phyloP scores from a whole-genome alignment of 2,797 vertebrate genomes.

The Cichlasoma orientale region DNA sequence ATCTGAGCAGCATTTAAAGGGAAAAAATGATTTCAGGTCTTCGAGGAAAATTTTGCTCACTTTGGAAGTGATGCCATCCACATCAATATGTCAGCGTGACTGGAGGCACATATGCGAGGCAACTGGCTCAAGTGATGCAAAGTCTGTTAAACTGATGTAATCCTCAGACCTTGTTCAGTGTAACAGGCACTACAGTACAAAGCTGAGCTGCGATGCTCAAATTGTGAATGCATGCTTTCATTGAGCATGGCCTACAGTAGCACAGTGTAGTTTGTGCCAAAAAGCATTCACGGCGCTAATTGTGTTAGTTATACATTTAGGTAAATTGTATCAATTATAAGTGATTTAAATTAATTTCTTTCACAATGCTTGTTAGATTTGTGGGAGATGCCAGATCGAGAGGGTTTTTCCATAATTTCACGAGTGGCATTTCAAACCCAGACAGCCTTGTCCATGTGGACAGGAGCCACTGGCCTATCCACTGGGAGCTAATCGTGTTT shows the following conservation, averaged over 20 bases:
- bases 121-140: neutral
- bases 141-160: neutral
- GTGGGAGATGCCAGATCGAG: no score
- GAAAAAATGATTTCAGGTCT: neutral
- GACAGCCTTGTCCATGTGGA: neutral
- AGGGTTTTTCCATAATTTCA: no score
- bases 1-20: neutral
- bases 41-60: neutral
- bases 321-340: neutral
- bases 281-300: neutral
- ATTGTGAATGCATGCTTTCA: neutral
- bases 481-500: no score
- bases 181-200: neutral
- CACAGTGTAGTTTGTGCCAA: neutral
- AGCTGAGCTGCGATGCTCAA: neutral
- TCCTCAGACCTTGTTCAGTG: neutral
- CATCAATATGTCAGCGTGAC: neutral
- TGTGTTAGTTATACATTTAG: neutral
- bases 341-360: neutral
- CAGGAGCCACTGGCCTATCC: neutral
- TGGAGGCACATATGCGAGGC: neutral
- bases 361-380: neutral
- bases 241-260: neutral
- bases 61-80: neutral
- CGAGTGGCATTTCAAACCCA: neutral